Evolutionary conservation across 2,797 vertebrate genomes (phyloP), one percentile per base, ranked within the genome.

Genomic region (Cheirogaleus major): DNA sequence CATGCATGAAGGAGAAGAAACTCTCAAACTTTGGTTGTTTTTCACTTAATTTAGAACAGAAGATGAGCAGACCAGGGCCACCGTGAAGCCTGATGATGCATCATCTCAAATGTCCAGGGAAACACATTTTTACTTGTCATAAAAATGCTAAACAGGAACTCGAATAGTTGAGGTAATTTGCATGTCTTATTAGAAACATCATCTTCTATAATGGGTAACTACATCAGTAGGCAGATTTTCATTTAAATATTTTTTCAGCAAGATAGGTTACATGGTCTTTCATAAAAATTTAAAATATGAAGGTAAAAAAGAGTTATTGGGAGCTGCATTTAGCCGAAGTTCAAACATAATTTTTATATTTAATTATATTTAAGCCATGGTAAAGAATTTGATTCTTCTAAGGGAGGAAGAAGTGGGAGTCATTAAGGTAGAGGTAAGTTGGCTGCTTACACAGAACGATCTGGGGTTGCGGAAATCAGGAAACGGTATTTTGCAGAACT

Each of bases 371-470:
- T 73, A 89, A 55, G 22, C 38, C 11, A 2, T 76, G 38, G 17
- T 41, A 12, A 78, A 41, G 22, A 79, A n/a, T 59, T 67, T 78
- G 61, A 69, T 82, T 78, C 12, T 27, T 94, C 38, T 72, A 14
- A 35, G 41, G 35, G 14, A 4, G 0, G 4, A 0, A 3, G 0
- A 11, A 4, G 27, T 41, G 2, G 7, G 5, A 7, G 35, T 80
- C 89, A 12, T 65, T 25, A 17, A 48, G 17, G 25, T 27, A 57
- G 18, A 63, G 3, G 76, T 27, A 41, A 18, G 23, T 72, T 81
- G 25, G 5, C 69, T n/a, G 5, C 38, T 38, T 41, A 20, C 23
- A 20, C 20, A 35, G 32, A 50, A 61, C 32, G 8, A 32, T 4
- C 45, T 1, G 32, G 2, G 32, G 30, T 85, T 59, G 23, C 15